Percentiles rank a stretch among this genome's conserved stretches.
These are phyloP conservation scores for Mayetiola destructor DNA, from an alignment of 2,888 invertebrate genomes.

Conservation along the genomic window DNA sequence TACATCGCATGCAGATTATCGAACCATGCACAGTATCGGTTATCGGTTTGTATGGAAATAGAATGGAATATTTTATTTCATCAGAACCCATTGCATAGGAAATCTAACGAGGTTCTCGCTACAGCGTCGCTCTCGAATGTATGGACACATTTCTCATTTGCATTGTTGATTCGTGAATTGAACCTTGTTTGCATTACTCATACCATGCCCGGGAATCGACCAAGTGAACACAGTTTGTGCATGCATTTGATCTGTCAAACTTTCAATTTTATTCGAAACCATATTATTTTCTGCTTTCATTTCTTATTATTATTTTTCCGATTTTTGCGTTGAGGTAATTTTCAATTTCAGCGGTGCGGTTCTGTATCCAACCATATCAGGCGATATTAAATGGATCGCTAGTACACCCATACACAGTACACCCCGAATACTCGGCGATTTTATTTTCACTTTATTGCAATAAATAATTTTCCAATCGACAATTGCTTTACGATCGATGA, in stretches of 20 bases:
- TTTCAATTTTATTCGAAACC: conserved; percentile 3
- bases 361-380: too few species aligned
- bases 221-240: too few species aligned
- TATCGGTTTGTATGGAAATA: too few species aligned
- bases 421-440: too few species aligned
- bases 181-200: conserved; percentile 5
- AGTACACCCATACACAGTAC: too few species aligned
- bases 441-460: neutral
- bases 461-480: neutral
- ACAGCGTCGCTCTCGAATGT: neutral
- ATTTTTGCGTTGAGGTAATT: neutral
- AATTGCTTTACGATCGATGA: neutral
- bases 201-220: neutral
- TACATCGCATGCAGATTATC: neutral
- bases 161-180: neutral
- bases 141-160: neutral
- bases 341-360: neutral
- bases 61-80: neutral
- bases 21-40: too few species aligned
- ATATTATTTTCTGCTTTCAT: conserved; percentile 4
- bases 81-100: neutral
- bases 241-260: conserved; percentile 13
- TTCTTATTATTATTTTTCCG: too few species aligned
- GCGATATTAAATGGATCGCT: too few species aligned
- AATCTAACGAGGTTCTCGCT: neutral